Evolutionary conservation across 2,888 invertebrate genomes (phyloP).

Genomic region (Mesorhabditis sp.): DNA sequence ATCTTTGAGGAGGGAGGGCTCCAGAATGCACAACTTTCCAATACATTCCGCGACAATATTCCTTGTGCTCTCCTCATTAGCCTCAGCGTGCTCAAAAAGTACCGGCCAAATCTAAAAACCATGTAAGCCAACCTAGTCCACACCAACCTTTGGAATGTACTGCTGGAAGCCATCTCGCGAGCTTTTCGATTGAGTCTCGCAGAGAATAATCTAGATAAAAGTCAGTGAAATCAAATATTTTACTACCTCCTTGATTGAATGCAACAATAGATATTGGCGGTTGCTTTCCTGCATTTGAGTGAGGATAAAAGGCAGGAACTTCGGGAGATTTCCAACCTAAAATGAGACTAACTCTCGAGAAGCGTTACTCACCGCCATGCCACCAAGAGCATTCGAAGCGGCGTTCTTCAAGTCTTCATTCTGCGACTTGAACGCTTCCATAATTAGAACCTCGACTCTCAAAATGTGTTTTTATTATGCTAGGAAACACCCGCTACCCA

Average conservation of each 20-base stretch:
- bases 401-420: constrained; percentile 96
- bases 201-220: not conserved
- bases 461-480: constrained; percentile 5
- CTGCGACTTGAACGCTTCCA: constrained; percentile 81
- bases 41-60: constrained; percentile 98
- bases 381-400: constrained; percentile 89
- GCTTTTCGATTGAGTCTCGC: not conserved
- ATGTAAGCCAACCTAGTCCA: not conserved
- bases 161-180: not conserved
- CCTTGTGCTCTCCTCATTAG: constrained; percentile 87
- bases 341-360: not conserved
- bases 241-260: constrained; percentile 88
- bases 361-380: constrained; percentile 70
- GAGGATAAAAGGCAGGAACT: constrained; percentile 81
- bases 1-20: constrained; percentile 83
- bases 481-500: constrained; percentile 9
- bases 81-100: constrained; percentile 88
- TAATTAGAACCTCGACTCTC: constrained; percentile 61
- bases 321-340: constrained; percentile 78
- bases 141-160: not conserved
- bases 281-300: constrained; percentile 89
- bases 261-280: constrained; percentile 87
- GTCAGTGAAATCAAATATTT: not conserved
- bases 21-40: constrained; percentile 82
- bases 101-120: constrained; percentile 63